Conservation (phyloP, 2,797 vertebrate genomes). For the Cryptoblepharus egeriae region DNA sequence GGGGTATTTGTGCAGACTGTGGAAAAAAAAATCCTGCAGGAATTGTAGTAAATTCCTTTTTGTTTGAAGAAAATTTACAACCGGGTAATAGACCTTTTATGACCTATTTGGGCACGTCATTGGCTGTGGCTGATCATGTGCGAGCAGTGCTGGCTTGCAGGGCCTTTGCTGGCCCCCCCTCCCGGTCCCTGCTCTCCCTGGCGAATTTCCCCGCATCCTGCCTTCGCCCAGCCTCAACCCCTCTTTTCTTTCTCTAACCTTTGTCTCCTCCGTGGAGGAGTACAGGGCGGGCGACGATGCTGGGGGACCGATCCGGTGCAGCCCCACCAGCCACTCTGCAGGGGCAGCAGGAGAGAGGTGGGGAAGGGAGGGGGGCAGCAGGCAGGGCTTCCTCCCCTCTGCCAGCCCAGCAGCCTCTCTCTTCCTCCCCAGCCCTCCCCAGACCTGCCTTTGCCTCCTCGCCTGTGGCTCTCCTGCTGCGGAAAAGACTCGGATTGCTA, state of each 20-base stretch:
- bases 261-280: conserved; percentile 83
- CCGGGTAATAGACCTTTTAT: conserved; percentile 99
- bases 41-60: conserved; percentile 99
- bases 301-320: conserved; percentile 57
- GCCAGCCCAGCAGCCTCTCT: conserved; percentile 20
- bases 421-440: neutral
- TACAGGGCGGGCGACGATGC: conserved; percentile 69
- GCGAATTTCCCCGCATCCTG: conserved; percentile 93
- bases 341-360: neutral
- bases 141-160: conserved; percentile 94
- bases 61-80: conserved; percentile 99
- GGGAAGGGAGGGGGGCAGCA: neutral
- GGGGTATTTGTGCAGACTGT: conserved; percentile 87
- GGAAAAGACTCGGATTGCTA: conserved; percentile 44
- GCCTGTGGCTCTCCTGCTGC: conserved; percentile 9
- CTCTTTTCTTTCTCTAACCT: conserved; percentile 86
- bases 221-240: conserved; percentile 87
- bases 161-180: conserved; percentile 84
- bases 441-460: too few species aligned
- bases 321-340: too few species aligned
- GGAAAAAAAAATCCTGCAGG: conserved; percentile 81
- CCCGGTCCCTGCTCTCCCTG: conserved; percentile 89
- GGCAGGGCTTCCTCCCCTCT: conserved; percentile 1
- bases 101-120: conserved; percentile 95
- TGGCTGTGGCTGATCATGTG: conserved; percentile 99